Percentiles rank a stretch among this genome's conserved stretches.
These are phyloP conservation scores for Microchirus variegatus DNA, from an alignment of 2,797 vertebrate genomes.

Conservation along the genomic window DNA sequence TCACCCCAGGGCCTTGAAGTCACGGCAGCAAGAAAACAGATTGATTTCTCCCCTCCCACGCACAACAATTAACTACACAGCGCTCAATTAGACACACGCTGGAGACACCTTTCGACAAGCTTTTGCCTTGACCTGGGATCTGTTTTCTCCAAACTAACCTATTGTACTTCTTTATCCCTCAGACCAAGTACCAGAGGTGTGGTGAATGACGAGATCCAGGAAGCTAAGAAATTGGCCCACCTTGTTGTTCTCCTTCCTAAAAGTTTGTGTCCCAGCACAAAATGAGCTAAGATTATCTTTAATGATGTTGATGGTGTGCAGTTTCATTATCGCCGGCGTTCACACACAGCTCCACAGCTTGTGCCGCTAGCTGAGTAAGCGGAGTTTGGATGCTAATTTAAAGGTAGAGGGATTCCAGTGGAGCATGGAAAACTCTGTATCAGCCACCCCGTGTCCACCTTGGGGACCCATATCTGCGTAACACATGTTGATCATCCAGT, in stretches of 20 bases:
- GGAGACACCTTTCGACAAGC: conserved; percentile 77
- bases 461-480: conserved; percentile 65
- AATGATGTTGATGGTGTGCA: conserved; percentile 68
- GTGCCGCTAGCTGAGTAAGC: conserved; percentile 65
- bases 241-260: conserved; percentile 54
- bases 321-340: conserved; percentile 71
- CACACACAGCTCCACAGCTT: conserved; percentile 60
- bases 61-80: conserved; percentile 87
- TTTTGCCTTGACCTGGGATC: conserved; percentile 74
- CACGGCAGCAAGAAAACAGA: conserved; percentile 84
- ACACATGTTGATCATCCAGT: conserved; percentile 80
- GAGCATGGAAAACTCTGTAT: conserved; percentile 60
- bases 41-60: conserved; percentile 85
- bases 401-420: conserved; percentile 68
- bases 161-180: conserved; percentile 26
- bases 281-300: conserved; percentile 75
- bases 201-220: conserved; percentile 17
- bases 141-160: conserved; percentile 45
- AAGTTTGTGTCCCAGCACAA: conserved; percentile 65
- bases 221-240: conserved; percentile 39
- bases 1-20: conserved; percentile 81
- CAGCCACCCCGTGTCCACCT: conserved; percentile 65
- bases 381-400: conserved; percentile 69
- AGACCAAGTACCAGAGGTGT: conserved; percentile 32
- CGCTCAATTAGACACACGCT: conserved; percentile 84